Base-by-base conservation (phyloP, 2,888 invertebrate genomes). In the Crepidodera aurea region DNA sequence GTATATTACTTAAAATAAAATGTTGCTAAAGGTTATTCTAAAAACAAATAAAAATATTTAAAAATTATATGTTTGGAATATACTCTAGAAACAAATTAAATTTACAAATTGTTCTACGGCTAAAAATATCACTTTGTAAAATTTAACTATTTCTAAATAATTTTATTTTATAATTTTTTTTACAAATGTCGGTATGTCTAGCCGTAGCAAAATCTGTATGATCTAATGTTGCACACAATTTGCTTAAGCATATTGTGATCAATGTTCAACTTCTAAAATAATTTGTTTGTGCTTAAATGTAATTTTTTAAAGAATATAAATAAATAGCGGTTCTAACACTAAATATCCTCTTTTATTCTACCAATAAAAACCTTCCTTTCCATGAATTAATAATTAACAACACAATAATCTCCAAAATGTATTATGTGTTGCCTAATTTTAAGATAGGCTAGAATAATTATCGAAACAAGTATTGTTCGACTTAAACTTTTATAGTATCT, bases 261-360 rank as follows among this genome's bases (percentile, higher is more conserved):
- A 67, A 67, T 64, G 68, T 70, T 67, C 69, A 69, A 60, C 66
- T 66, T 68, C 64, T 55, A 40, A 32, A 71, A 68, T 65, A 68
- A 70, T 68, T 71, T 71, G 59, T 73, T 73, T 60, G 69, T 75
- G 78, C 78, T 78, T 77, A 73, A 73, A 74, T 75, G 77, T 76
- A 75, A 75, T 73, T 77, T 78, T 77, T 78, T 75, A 73, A 75
- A 76, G 75, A 73, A 72, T 73, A 75, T 70, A 70, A 75, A 73
- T 76, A 76, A 75, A 73, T 76, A 76, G 75, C 65, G 72, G 73
- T 72, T 73, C 73, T 72, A 71, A 65, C 57, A 62, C 57, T 48
- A 50, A 32, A 12, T 18, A 34, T 3, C 12, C 12, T 34, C 13
- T 34, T 34, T 34, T 34, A 13, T 34, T 34, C 12, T n/a, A n/a